These are phyloP conservation scores for Limnothrissa miodon DNA, from an alignment of 2,113 vertebrate species.

Conservation along the genomic window DNA sequence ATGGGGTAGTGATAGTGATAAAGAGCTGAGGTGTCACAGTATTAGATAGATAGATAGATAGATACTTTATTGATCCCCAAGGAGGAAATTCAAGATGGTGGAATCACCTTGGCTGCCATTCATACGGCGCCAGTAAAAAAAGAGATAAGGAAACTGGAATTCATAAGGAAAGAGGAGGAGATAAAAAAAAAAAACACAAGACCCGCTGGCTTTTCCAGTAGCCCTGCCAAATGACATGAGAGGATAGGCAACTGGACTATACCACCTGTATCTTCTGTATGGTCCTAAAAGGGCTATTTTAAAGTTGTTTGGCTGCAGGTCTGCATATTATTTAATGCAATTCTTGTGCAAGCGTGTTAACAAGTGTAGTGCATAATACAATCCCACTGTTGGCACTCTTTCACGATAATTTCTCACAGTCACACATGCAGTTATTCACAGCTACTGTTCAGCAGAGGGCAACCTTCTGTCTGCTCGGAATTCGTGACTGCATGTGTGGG, in stretches of 20 bases:
- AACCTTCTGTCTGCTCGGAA: slow-evolving; percentile 1
- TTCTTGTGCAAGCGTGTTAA: neutral
- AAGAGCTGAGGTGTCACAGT: no score
- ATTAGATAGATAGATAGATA: no score
- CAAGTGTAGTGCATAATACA: neutral
- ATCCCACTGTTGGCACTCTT: neutral
- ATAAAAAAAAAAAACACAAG: no score
- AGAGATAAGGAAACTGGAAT: no score
- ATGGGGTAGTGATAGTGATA: no score
- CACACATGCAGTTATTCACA: neutral
- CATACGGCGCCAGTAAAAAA: no score
- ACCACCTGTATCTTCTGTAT: neutral
- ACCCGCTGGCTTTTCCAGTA: neutral
- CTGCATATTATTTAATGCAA: neutral
- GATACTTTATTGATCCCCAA: no score
- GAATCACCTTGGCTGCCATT: no score
- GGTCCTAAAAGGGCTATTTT: neutral
- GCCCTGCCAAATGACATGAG: neutral
- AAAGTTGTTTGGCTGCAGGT: no score
- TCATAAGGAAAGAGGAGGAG: no score
- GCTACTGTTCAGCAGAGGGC: slow-evolving; percentile 7
- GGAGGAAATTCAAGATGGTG: no score
- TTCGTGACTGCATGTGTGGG: neutral
- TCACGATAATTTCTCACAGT: neutral
- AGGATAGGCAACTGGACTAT: neutral